Evolutionary conservation across 2,888 invertebrate species (phyloP).

Genomic region (Raillietiella orientalis): DNA sequence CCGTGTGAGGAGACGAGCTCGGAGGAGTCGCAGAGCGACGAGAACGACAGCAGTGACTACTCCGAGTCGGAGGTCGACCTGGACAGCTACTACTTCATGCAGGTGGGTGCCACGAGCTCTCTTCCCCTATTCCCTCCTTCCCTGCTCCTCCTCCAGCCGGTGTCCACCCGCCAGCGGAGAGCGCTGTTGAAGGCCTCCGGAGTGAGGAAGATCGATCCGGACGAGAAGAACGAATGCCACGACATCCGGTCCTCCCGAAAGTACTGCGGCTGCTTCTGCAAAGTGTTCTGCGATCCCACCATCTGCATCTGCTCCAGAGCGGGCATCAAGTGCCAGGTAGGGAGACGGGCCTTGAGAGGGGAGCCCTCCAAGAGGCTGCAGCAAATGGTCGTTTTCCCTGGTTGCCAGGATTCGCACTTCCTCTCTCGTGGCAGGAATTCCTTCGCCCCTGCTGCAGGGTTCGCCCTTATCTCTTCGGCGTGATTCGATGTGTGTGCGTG

Average conservation of each 20-base stretch:
- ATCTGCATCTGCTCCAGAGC: slow-evolving; percentile 77
- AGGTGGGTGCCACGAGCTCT: slow-evolving; percentile 9
- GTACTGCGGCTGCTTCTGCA: slow-evolving; percentile 72
- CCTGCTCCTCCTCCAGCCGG: slow-evolving; percentile 30
- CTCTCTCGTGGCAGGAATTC: too few species aligned
- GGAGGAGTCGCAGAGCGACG: slow-evolving; percentile 9
- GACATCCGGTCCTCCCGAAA: slow-evolving; percentile 70
- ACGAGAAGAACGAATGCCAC: slow-evolving; percentile 76
- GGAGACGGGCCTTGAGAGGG: too few species aligned
- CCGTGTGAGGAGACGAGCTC: slow-evolving; percentile 40
- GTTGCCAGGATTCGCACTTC: too few species aligned
- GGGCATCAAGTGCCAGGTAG: slow-evolving; percentile 74
- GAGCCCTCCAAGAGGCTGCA: too few species aligned
- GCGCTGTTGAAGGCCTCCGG: slow-evolving; percentile 67
- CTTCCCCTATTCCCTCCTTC: too few species aligned
- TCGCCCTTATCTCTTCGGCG: too few species aligned
- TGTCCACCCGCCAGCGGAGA: slow-evolving; percentile 62
- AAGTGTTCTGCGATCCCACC: slow-evolving; percentile 77
- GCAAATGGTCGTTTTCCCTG: too few species aligned
- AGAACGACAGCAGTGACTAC: slow-evolving; percentile 9
- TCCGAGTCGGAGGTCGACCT: slow-evolving; percentile 47
- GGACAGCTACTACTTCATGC: slow-evolving; percentile 55
- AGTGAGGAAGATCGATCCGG: slow-evolving; percentile 63
- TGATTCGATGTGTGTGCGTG: too few species aligned
- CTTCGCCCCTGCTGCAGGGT: too few species aligned